Conservation (phyloP, 2,888 invertebrate genomes). For the Prostheceraeus crozeri region DNA sequence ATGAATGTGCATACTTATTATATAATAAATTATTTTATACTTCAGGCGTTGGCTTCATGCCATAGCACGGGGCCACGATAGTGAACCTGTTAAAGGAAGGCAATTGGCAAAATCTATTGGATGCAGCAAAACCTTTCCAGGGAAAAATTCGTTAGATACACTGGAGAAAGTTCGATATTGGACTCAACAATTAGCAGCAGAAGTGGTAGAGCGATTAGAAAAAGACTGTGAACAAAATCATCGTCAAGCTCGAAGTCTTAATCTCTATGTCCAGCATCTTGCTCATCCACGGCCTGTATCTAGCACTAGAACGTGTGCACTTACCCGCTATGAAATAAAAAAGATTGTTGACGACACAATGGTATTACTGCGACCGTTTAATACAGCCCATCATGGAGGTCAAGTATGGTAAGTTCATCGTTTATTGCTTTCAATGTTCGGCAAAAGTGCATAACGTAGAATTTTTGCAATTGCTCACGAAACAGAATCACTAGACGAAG, state of each 20-base stretch:
- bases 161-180: slow-evolving; percentile 63
- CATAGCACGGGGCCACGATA: slow-evolving; percentile 75
- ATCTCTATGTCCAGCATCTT: too few species aligned
- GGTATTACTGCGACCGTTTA: slow-evolving; percentile 64
- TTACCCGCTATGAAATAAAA: slow-evolving; percentile 64
- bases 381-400: slow-evolving; percentile 45
- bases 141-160: slow-evolving; percentile 42
- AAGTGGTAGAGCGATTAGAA: slow-evolving; percentile 73
- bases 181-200: slow-evolving; percentile 71
- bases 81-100: slow-evolving; percentile 74
- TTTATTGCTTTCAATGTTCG: too few species aligned
- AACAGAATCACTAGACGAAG: too few species aligned
- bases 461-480: too few species aligned
- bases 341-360: slow-evolving; percentile 64
- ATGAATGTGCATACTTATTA: too few species aligned
- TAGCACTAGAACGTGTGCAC: slow-evolving; percentile 63
- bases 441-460: too few species aligned
- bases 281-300: slow-evolving; percentile 59
- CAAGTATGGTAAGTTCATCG: too few species aligned
- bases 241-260: neutral
- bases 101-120: slow-evolving; percentile 85
- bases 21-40: too few species aligned
- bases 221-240: slow-evolving; percentile 65
- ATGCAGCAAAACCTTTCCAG: slow-evolving; percentile 86
- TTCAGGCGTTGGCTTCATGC: slow-evolving; percentile 68